Evolutionary conservation across 2,888 invertebrate species (phyloP).

Genomic region (Acleris cristana): DNA sequence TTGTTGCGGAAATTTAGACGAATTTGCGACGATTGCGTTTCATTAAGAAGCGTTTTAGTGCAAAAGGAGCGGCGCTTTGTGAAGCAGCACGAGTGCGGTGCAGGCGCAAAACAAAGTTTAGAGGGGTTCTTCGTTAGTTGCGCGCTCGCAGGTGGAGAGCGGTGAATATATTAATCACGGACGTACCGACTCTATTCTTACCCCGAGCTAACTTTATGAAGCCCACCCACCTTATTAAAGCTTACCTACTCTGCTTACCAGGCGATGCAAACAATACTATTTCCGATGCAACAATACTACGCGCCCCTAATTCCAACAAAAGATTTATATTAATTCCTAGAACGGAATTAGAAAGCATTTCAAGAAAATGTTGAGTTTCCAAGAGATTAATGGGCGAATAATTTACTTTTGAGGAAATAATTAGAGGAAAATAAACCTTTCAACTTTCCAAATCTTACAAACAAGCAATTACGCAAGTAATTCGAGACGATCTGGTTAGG

Average conservation of each 20-base stretch:
- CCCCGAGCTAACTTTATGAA: constrained; percentile 32
- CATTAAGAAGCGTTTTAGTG: constrained; percentile 76
- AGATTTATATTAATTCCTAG: constrained; percentile 14
- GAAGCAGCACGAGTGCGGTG: constrained; percentile 65
- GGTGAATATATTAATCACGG: constrained; percentile 51
- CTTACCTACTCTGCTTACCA: neutral
- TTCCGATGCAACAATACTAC: neutral
- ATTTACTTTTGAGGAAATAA: constrained; percentile 14
- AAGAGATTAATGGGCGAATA: constrained; percentile 6
- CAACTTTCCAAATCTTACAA: constrained; percentile 1
- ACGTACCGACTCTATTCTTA: constrained; percentile 41
- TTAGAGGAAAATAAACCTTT: constrained; percentile 15
- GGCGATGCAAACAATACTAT: neutral
- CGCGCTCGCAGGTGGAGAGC: constrained; percentile 65
- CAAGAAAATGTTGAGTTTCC: constrained; percentile 12
- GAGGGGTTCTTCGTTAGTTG: constrained; percentile 76
- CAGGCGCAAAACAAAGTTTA: constrained; percentile 71
- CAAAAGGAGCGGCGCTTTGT: constrained; percentile 70
- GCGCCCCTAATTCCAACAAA: constrained; percentile 2
- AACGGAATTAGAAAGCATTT: constrained; percentile 17
- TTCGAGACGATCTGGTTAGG: neutral
- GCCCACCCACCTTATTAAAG: constrained; percentile 21
- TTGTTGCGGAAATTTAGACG: constrained; percentile 78
- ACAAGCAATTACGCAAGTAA: constrained; percentile 2
- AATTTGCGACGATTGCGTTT: constrained; percentile 78